Conservation (phyloP, 37 sponge, comb jelly and placozoan genomes). For the Halichondria panicea region DNA sequence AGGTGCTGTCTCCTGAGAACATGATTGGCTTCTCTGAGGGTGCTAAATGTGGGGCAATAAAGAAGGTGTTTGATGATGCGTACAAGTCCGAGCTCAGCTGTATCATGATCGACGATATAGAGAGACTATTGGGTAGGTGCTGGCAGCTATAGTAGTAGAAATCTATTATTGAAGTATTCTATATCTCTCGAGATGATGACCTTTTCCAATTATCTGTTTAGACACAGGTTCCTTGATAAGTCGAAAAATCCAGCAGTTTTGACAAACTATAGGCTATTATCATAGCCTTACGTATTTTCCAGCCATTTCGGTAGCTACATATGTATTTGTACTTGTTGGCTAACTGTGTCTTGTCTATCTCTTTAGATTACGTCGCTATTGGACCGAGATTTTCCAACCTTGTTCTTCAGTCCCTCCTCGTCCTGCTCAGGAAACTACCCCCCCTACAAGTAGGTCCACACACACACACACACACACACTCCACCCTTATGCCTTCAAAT, state of each 20-base stretch:
- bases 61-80: slow-evolving; percentile 97
- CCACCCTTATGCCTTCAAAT: too few relatives aligned
- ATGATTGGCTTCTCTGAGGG: slow-evolving; percentile 86
- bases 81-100: slow-evolving; percentile 97
- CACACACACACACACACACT: too few relatives aligned
- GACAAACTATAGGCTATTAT: neutral
- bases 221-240: too few relatives aligned
- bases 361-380: slow-evolving; percentile 83
- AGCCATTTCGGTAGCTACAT: neutral
- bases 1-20: slow-evolving; percentile 75
- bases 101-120: slow-evolving; percentile 95
- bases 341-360: too few relatives aligned
- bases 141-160: too few relatives aligned
- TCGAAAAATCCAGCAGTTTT: too few relatives aligned
- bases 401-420: slow-evolving; percentile 81
- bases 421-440: slow-evolving; percentile 73
- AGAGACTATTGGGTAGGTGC: slow-evolving; percentile 81
- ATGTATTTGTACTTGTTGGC: too few relatives aligned
- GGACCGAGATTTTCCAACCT: slow-evolving; percentile 92
- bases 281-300: neutral
- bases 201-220: too few relatives aligned
- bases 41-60: slow-evolving; percentile 87
- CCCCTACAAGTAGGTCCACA: slow-evolving; percentile 53
- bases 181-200: too few relatives aligned
- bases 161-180: too few relatives aligned